Base-by-base conservation (phyloP, 2,113 vertebrate species). In the Garra rufa region DNA sequence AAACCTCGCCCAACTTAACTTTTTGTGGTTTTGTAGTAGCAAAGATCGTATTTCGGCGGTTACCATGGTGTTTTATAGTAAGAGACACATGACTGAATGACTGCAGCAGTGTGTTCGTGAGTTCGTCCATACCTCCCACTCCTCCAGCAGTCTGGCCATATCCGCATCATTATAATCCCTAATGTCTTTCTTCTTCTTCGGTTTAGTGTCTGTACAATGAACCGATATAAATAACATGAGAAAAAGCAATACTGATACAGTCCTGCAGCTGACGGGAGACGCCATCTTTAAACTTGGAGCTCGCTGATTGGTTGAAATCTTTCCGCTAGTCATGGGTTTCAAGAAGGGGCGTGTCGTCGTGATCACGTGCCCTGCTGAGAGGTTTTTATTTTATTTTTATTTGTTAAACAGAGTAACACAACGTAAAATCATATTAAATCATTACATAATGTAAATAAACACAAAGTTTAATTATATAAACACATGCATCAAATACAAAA, bases 111-210 rank as follows among this genome's bases (percentile, higher is more conserved):
- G 5, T 15, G 38, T 13, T 55, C 52, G 26, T 21, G 26, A 2
- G 9, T 6, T 5, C 26, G 2, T 48, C n/a, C 75, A 57, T 87
- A 98, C 97, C 97, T 99, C 98, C 98, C 98, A 99, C 79, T 99
- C 96, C 28, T 99, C 98, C 94, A 98, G 92, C 41, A 99, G 95
- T 84, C 97, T 93, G 1, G 97, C 98, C 98, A 99, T 99, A 86
- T 99, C 97, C 1, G 97, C 98, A 30, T 99, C 97, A 78, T 99
- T 98, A 90, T 98, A 99, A 87, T 99, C 98, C 71, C 97, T 95
- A 76, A 99, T 97, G 50, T 99, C 97, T 80, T 99, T 99, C 90
- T 96, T 97, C 87, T 96, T 98, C 90, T 92, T 93, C 1, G 84
- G 71, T 15, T 94, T 92, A 0, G 89, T 86, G 2, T 90, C 87